Evolutionary conservation across 2,888 invertebrate genomes (phyloP), one percentile per base, ranked within the genome.

Genomic region (Timandra comae): DNA sequence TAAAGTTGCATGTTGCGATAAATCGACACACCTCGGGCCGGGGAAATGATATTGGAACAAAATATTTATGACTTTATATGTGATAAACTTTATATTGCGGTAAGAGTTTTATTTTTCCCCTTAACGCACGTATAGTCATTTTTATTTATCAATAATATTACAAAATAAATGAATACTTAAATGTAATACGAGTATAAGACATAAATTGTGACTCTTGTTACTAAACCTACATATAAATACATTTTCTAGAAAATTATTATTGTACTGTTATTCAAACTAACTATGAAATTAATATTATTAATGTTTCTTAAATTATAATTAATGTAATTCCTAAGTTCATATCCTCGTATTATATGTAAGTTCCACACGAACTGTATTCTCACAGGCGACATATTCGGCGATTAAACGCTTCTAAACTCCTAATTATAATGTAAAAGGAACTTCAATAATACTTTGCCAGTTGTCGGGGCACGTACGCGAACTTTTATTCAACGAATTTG

Each of bases 11-110:
- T 64, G 60, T 61, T 56, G 52, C 53, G 57, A 39, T 40, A 49
- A 29, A 27, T 10, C 53, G 46, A 49, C 55, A 49, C 58, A 54
- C 56, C 60, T 56, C 51, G 41, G 45, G 36, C 49, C 54, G 56
- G 56, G 60, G 53, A 67, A 71, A 61, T 63, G 64, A 67, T 72
- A 74, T 71, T 68, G 71, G 63, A 67, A 68, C 71, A 70, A 70
- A 73, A 75, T 77, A 77, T 79, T 78, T 77, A 76, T 72, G 72
- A 68, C 72, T 69, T 65, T 54, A 69, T 70, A 69, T 70, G 74
- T 78, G 74, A 77, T 77, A 76, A 77, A 76, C 52, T 77, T 78
- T 76, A 79, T 74, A 73, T 70, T 61, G 71, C 77, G 72, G 77
- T 73, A 77, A 78, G 74, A 77, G 69, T 76, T 76, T 76, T 77